These are phyloP conservation scores for Lithophane leautieri DNA, from an alignment of 2,888 invertebrate genomes.

Conservation along the genomic window DNA sequence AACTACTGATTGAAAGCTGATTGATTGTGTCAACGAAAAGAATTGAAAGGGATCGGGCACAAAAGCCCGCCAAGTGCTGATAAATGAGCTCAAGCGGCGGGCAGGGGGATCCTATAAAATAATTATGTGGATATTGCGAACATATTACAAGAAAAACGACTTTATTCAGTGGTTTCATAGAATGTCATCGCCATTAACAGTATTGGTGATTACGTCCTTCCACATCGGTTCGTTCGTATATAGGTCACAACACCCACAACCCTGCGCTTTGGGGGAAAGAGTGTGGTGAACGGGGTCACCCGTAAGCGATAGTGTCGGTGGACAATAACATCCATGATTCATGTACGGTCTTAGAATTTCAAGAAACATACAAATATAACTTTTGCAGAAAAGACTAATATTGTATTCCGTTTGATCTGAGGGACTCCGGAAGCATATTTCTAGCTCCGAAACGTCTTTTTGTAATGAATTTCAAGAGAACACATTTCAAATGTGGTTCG, in stretches of 20 bases:
- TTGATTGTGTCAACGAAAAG: constrained; percentile 72
- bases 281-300: constrained; percentile 79
- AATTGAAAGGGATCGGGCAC: constrained; percentile 65
- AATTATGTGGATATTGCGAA: constrained; percentile 19
- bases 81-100: constrained; percentile 59
- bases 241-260: constrained; percentile 81
- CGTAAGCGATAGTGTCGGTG: constrained; percentile 69
- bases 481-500: neutral
- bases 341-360: constrained; percentile 40
- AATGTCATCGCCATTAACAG: constrained; percentile 41
- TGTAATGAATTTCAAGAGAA: neutral
- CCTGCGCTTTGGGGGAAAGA: constrained; percentile 76
- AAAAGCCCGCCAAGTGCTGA: constrained; percentile 57
- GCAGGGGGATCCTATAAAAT: constrained; percentile 14
- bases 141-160: constrained; percentile 5
- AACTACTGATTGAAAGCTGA: constrained; percentile 76
- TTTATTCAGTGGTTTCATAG: constrained; percentile 32
- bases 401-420: neutral
- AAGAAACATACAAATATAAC: constrained; percentile 45
- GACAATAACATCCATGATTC: constrained; percentile 66
- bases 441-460: neutral
- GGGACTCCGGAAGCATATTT: neutral
- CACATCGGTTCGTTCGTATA: constrained; percentile 67
- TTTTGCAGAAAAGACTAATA: constrained; percentile 11
- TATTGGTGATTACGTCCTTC: constrained; percentile 63